These are phyloP conservation scores for Microcebus lehilahytsara DNA, from an alignment of 2,113 vertebrate genomes.

Conservation along the genomic window DNA sequence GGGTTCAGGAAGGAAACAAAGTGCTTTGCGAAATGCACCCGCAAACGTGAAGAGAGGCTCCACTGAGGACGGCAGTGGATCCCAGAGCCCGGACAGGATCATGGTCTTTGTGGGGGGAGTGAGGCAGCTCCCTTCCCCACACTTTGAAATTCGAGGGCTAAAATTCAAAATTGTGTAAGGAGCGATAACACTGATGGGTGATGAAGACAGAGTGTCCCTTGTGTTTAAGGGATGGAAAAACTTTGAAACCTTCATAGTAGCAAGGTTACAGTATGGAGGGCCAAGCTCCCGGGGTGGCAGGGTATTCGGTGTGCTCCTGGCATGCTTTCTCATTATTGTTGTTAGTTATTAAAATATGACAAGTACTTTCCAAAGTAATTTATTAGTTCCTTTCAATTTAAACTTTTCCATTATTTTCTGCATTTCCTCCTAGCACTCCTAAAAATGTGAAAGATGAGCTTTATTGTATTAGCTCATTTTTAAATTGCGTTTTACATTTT, in stretches of 20 bases:
- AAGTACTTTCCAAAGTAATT: not conserved
- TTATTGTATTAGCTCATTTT: not conserved
- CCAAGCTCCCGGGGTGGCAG: not conserved
- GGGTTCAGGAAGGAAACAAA: not conserved
- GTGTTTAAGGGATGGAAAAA: not conserved
- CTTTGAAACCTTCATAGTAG: not conserved
- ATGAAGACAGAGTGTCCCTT: not conserved
- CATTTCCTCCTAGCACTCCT: not conserved
- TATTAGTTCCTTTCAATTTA: not conserved
- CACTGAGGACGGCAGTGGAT: fast-evolving
- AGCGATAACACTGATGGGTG: not conserved
- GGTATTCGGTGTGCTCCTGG: fast-evolving
- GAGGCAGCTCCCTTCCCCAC: not conserved
- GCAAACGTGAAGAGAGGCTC: not conserved
- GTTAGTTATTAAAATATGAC: not conserved
- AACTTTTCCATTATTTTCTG: constrained; percentile 38
- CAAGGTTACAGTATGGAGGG: not conserved
- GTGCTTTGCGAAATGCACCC: not conserved
- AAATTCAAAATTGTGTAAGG: not conserved
- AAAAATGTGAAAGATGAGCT: not conserved
- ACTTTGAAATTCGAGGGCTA: not conserved
- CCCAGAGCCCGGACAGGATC: not conserved
- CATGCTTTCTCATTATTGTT: not conserved
- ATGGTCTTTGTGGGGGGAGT: not conserved
- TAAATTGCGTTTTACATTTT: constrained; percentile 45